These are phyloP conservation scores for Nasonia oneida DNA, from an alignment of 2,888 invertebrate genomes.

Conservation along the genomic window DNA sequence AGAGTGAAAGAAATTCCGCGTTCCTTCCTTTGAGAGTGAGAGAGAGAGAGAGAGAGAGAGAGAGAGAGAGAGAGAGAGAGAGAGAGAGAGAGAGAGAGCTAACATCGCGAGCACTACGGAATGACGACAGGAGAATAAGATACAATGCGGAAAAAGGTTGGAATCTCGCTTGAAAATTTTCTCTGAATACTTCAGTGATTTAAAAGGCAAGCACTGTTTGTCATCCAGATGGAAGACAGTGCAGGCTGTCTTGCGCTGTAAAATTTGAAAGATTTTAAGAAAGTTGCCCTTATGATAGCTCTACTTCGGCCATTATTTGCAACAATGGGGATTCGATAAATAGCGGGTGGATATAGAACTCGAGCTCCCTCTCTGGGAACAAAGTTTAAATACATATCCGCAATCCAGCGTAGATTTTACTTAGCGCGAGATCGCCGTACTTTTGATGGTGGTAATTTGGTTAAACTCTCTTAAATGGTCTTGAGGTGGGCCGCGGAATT, in stretches of 20 bases:
- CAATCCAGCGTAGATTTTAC: constrained; percentile 7
- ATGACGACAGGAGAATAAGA: background rate
- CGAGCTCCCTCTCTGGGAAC: background rate
- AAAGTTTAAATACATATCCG: background rate
- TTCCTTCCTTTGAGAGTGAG: background rate
- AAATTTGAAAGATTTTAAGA: no score
- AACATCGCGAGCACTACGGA: background rate
- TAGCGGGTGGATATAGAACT: background rate
- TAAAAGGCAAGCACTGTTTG: background rate
- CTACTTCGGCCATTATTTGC: no score
- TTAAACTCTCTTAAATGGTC: constrained; percentile 28
- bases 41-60: no score
- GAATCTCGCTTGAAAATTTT: background rate
- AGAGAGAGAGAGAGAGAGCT: no score
- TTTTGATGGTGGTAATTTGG: constrained; percentile 5
- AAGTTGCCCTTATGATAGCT: background rate
- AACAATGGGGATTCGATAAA: background rate
- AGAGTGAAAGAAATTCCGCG: background rate
- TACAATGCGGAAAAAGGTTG: background rate
- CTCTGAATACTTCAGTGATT: constrained; percentile 1
- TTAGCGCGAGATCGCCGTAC: constrained; percentile 11
- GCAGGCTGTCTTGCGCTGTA: background rate
- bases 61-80: no score
- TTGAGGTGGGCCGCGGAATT: background rate
- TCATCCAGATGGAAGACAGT: background rate